phyloP scores from a whole-genome alignment of 2,797 vertebrate species.

The Merluccius polli region DNA sequence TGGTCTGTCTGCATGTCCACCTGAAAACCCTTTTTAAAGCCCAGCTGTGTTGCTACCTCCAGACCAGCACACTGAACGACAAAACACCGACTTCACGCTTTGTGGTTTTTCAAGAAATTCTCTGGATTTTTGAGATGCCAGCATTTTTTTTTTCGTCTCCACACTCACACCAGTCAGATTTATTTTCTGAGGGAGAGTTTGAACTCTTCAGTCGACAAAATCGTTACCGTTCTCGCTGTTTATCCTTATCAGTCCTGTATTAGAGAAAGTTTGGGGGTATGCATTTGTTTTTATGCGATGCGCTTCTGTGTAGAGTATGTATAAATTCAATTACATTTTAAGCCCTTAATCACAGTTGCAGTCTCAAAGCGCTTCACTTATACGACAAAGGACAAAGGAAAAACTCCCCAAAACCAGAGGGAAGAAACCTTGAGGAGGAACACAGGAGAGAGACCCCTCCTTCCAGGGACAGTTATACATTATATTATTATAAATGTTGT shows the following conservation, averaged over 20 bases:
- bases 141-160: conserved; percentile 9
- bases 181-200: not conserved
- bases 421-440: not conserved
- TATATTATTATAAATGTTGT: no score
- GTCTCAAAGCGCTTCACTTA: not conserved
- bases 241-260: not conserved
- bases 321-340: not conserved
- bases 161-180: not conserved
- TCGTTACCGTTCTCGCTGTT: not conserved
- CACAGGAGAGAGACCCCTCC: not conserved
- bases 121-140: conserved; percentile 41
- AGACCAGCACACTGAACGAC: conserved; percentile 36
- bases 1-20: not conserved
- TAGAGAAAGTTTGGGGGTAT: not conserved
- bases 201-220: not conserved
- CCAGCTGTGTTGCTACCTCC: not conserved
- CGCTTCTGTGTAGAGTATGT: not conserved
- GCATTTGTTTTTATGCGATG: not conserved
- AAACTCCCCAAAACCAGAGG: not conserved
- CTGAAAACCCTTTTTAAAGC: conserved; percentile 8
- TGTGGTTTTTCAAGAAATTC: conserved; percentile 38
- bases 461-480: not conserved
- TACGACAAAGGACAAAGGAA: not conserved
- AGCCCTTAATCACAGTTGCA: not conserved
- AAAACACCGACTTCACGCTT: conserved; percentile 36